phyloP scores from a whole-genome alignment of 2,888 invertebrate genomes.

The Taenaris catops region DNA sequence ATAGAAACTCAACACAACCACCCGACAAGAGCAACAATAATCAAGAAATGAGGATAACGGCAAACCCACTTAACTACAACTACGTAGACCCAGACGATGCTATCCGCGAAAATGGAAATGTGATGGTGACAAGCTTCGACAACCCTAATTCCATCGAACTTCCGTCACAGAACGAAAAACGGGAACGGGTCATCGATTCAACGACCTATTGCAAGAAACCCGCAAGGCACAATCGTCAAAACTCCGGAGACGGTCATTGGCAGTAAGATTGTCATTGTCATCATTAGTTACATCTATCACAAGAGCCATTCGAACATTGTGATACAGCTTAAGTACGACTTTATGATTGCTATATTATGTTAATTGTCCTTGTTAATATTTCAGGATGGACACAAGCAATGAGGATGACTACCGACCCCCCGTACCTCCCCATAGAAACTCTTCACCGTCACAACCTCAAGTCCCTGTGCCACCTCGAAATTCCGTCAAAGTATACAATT shows the following conservation, averaged over 20 bases:
- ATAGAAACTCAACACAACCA: slow-evolving; percentile 54
- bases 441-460: slow-evolving; percentile 71
- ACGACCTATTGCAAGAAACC: slow-evolving; percentile 86
- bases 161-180: slow-evolving; percentile 71
- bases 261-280: slow-evolving; percentile 62
- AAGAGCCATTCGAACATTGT: slow-evolving; percentile 23
- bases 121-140: slow-evolving; percentile 85
- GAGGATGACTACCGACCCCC: slow-evolving; percentile 88
- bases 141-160: slow-evolving; percentile 86
- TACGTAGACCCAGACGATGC: slow-evolving; percentile 84
- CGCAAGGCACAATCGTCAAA: slow-evolving; percentile 49
- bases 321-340: slow-evolving; percentile 7
- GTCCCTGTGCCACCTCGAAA: slow-evolving; percentile 62
- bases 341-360: slow-evolving; percentile 2
- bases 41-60: slow-evolving; percentile 86
- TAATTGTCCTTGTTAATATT: slow-evolving; percentile 21
- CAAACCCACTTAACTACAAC: slow-evolving; percentile 86
- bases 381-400: slow-evolving; percentile 62
- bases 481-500: slow-evolving; percentile 55
- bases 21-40: slow-evolving; percentile 51
- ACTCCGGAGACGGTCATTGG: slow-evolving; percentile 68
- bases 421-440: slow-evolving; percentile 92
- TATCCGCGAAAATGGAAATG: slow-evolving; percentile 67
- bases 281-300: slow-evolving; percentile 31
- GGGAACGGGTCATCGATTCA: slow-evolving; percentile 76